phyloP scores from a whole-genome alignment of 2,113 vertebrate species.

The Pardalotus punctatus region DNA sequence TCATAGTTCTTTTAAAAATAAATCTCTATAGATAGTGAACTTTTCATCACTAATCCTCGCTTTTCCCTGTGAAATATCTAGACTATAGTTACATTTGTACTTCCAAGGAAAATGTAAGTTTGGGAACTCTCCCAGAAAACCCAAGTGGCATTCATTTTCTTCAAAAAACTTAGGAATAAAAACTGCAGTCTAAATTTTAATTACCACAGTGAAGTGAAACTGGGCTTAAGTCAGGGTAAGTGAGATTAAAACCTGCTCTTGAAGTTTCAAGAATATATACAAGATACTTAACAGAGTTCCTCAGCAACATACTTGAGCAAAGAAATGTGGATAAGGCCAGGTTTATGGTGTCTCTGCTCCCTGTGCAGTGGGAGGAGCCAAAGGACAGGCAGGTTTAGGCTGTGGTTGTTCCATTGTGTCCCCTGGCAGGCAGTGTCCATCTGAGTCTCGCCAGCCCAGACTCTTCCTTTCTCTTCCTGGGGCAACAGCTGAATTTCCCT shows the following conservation, averaged over 20 bases:
- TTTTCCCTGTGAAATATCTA: not conserved
- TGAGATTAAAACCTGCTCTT: not conserved
- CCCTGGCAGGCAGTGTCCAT: not conserved
- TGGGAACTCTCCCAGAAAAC: not conserved
- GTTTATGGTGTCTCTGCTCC: not conserved
- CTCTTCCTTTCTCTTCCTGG: no score
- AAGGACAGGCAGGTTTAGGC: not conserved
- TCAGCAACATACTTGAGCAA: not conserved
- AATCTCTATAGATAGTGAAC: not conserved
- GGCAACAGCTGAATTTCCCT: not conserved
- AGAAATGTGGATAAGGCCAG: accelerated
- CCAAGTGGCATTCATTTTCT: not conserved
- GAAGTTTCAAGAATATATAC: no score
- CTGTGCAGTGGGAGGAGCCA: not conserved
- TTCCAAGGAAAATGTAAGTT: not conserved
- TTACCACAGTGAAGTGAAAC: not conserved
- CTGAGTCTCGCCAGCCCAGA: not conserved
- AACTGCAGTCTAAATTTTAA: not conserved
- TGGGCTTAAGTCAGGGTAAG: not conserved
- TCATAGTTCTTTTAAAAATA: not conserved
- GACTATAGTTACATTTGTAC: not conserved
- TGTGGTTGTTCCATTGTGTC: accelerated
- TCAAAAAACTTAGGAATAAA: not conserved
- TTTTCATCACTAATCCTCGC: not conserved
- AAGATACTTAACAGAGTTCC: not conserved